phyloP scores from a whole-genome alignment of 2,888 invertebrate species.

The Bombylius discolor region DNA sequence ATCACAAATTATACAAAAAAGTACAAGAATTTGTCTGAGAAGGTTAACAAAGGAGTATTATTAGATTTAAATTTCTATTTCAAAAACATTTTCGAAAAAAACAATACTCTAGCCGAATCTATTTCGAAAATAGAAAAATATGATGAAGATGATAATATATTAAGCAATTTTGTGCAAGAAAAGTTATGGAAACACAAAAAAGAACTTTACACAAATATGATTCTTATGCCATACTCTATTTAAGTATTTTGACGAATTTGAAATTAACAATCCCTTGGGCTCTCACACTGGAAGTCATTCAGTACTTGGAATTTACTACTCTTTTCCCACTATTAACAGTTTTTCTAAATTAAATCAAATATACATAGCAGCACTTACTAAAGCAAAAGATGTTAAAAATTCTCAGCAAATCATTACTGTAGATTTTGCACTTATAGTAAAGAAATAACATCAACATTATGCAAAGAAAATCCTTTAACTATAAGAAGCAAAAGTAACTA shows the following conservation, averaged over 20 bases:
- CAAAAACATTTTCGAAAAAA: slow-evolving; percentile 8
- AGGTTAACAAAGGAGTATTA: not conserved
- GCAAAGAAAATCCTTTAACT: no score
- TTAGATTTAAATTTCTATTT: slow-evolving; percentile 5
- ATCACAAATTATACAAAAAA: slow-evolving; percentile 3
- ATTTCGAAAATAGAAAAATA: not conserved
- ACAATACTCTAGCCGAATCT: not conserved
- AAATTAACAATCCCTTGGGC: slow-evolving; percentile 12
- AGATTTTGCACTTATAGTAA: no score
- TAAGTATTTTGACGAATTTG: slow-evolving; percentile 12
- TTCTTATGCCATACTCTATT: slow-evolving; percentile 5
- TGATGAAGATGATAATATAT: not conserved
- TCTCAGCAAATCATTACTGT: slow-evolving; percentile 15
- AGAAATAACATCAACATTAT: no score
- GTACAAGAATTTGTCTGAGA: not conserved
- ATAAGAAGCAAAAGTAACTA: no score
- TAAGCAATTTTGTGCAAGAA: slow-evolving; percentile 7
- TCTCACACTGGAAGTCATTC: slow-evolving; percentile 2
- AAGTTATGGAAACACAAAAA: slow-evolving; percentile 5
- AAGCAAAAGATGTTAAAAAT: slow-evolving; percentile 9
- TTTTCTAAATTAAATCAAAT: no score
- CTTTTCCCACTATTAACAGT: not conserved
- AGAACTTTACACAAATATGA: not conserved
- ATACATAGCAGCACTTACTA: slow-evolving; percentile 4
- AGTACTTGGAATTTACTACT: not conserved